phyloP scores from a whole-genome alignment of 2,797 vertebrate genomes.

The Enteromius radiatus region DNA sequence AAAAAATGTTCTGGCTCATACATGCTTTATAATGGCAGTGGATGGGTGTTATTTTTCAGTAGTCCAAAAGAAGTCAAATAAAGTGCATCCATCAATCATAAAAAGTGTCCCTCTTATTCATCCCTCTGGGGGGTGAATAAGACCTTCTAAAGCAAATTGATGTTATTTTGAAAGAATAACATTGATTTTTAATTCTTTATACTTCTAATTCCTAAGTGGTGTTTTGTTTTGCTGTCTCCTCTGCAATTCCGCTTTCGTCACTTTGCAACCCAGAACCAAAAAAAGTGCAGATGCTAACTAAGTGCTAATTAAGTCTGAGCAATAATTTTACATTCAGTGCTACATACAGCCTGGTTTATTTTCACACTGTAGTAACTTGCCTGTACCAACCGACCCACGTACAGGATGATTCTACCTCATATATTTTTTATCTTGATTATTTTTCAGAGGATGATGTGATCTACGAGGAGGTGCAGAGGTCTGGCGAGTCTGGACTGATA shows the following conservation, averaged over 20 bases:
- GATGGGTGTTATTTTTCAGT: no score
- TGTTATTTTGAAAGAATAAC: no score
- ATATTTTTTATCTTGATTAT: slow-evolving; percentile 41
- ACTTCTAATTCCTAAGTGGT: background rate
- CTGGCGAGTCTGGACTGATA: slow-evolving; percentile 43
- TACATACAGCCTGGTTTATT: background rate
- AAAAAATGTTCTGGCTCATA: no score
- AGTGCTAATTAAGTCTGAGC: background rate
- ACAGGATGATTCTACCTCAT: background rate
- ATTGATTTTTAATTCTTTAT: no score
- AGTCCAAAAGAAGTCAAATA: no score
- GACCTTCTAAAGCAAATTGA: no score
- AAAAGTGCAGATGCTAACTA: background rate
- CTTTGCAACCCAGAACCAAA: background rate
- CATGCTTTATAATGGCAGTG: no score
- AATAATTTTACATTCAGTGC: background rate
- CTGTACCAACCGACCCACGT: background rate
- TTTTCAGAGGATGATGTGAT: slow-evolving; percentile 69
- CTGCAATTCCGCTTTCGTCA: background rate
- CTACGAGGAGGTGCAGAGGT: slow-evolving; percentile 80
- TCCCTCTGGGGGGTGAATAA: no score
- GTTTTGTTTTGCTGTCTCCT: background rate
- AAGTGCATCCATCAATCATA: no score
- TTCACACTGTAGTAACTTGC: background rate
- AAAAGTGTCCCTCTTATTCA: no score